Evolutionary conservation across 2,797 vertebrate species (phyloP).

Genomic region (Thalassophryne amazonica): DNA sequence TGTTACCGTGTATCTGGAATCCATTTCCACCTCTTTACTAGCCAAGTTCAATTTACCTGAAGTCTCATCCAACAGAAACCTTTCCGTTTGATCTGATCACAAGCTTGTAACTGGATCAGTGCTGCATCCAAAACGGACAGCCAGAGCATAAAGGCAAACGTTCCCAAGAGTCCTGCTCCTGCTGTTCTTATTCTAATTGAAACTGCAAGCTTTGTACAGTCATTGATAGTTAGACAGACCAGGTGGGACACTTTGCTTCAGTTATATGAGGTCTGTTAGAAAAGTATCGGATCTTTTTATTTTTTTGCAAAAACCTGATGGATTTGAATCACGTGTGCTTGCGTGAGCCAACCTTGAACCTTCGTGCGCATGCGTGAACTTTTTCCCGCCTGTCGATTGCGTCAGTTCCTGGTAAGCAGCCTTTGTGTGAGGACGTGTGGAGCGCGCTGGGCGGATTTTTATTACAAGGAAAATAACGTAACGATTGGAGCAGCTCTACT

Average conservation of each 20-base stretch:
- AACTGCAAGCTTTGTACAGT: constrained; percentile 43
- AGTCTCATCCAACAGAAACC: constrained; percentile 30
- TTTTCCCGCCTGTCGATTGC: too few species aligned
- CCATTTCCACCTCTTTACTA: constrained; percentile 14
- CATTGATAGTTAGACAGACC: constrained; percentile 48
- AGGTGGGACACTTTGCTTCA: constrained; percentile 50
- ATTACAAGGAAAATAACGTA: too few species aligned
- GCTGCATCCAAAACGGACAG: constrained; percentile 31
- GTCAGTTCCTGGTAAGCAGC: too few species aligned
- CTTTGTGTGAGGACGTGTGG: too few species aligned
- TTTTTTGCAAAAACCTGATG: too few species aligned
- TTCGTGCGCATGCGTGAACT: too few species aligned
- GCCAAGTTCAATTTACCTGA: constrained; percentile 11
- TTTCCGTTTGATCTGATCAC: constrained; percentile 40
- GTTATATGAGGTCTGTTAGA: too few species aligned
- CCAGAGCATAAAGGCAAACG: constrained; percentile 38
- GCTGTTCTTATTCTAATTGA: constrained; percentile 42
- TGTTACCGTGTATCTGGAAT: constrained; percentile 14
- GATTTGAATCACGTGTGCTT: too few species aligned
- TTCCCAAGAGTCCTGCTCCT: constrained; percentile 32
- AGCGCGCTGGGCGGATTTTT: too few species aligned
- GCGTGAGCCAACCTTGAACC: too few species aligned
- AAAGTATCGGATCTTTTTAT: too few species aligned
- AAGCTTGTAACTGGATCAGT: constrained; percentile 33
- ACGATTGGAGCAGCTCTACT: too few species aligned